phyloP scores from a whole-genome alignment of 2,797 vertebrate genomes.

The Cyclopterus lumpus region DNA sequence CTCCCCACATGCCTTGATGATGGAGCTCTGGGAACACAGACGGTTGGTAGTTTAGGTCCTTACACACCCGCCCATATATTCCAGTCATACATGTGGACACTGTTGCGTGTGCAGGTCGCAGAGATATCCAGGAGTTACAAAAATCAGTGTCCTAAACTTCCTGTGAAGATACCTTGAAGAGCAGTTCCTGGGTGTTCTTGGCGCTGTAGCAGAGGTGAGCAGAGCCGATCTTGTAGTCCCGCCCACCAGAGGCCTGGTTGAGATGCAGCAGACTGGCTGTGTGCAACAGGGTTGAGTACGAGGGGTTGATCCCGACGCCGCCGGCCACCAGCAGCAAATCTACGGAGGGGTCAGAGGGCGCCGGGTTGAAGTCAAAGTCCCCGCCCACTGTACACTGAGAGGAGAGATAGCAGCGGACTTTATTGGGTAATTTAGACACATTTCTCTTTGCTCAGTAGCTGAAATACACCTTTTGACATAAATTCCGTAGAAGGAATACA shows the following conservation, averaged over 20 bases:
- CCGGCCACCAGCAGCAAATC: conserved; percentile 93
- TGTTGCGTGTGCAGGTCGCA: background rate
- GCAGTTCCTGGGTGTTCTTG: conserved; percentile 88
- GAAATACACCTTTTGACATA: conserved; percentile 13
- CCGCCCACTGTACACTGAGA: conserved; percentile 90
- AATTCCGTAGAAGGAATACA: conserved; percentile 3
- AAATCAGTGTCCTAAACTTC: background rate
- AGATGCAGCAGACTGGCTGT: conserved; percentile 85
- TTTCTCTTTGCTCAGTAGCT: background rate
- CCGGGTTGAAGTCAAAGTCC: conserved; percentile 94
- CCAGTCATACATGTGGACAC: background rate
- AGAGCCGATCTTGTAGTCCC: conserved; percentile 79
- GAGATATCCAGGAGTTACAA: background rate
- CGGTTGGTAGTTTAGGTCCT: background rate
- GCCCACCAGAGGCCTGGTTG: conserved; percentile 61
- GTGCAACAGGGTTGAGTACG: conserved; percentile 95
- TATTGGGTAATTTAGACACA: background rate
- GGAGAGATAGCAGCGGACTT: no score
- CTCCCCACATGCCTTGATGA: conserved; percentile 85
- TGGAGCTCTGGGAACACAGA: conserved; percentile 84
- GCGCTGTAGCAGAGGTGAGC: conserved; percentile 91
- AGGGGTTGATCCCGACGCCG: conserved; percentile 96
- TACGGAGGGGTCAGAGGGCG: conserved; percentile 85
- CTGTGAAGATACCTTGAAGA: conserved; percentile 88
- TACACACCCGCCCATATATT: background rate